Evolutionary conservation across 1,140 invertebrate species (phyloP).

Genomic region (Caenorhabditis brenneri): DNA sequence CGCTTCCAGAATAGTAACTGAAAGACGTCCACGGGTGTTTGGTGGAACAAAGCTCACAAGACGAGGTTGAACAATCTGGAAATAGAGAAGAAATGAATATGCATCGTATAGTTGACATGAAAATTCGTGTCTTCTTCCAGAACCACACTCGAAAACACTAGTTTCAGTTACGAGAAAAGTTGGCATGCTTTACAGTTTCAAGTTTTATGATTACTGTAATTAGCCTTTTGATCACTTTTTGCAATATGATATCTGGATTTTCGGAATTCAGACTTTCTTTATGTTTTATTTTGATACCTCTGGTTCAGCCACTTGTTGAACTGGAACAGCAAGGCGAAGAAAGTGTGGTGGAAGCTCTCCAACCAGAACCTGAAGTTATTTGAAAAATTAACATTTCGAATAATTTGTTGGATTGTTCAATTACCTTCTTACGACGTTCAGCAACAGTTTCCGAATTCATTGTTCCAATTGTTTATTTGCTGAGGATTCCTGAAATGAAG

Average conservation of each 20-base stretch:
- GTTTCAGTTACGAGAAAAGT: no score
- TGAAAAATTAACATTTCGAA: not conserved
- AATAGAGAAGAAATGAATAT: conserved; percentile 72
- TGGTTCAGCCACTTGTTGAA: not conserved
- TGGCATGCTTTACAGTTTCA: no score
- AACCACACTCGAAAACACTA: no score
- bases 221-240: not conserved
- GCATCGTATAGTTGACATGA: no score
- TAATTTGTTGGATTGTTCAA: not conserved
- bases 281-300: not conserved
- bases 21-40: conserved; percentile 79
- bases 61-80: conserved; percentile 76
- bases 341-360: conserved; percentile 84
- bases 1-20: conserved; percentile 77
- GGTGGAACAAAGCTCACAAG: conserved; percentile 75
- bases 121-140: no score
- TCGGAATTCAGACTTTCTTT: not conserved
- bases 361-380: conserved; percentile 75
- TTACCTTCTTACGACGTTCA: conserved; percentile 49
- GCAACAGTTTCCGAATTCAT: conserved; percentile 47
- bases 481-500: not conserved
- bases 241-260: no score
- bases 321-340: conserved; percentile 75
- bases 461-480: not conserved
- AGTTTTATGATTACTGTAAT: not conserved